Base-by-base conservation (phyloP, 2,113 vertebrate genomes). In the Istiophorus platypterus region DNA sequence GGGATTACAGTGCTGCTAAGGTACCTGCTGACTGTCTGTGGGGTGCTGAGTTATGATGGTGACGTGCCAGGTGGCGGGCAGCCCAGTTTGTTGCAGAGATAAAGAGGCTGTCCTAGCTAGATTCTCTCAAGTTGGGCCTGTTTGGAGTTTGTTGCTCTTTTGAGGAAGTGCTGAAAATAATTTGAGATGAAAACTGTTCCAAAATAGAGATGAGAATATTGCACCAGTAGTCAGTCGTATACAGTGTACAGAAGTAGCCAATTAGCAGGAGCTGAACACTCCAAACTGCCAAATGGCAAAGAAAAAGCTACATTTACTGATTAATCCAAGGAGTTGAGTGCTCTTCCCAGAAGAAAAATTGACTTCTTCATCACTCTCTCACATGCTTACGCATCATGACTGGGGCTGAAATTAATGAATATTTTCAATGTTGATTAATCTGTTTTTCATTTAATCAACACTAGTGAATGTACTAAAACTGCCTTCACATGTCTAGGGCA, bases 1-100 rank as follows among this genome's bases (percentile, higher is more conserved):
- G 78, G 85, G 72, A 82, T 86, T 45, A 51, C 73, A 26, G 3
- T 1, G 69, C 76, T 73, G 78, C 78, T 85, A 65, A 42, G 29
- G 20, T 49, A 66, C 81, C 74, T 72, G 81, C 84, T 56, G 81
- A 71, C 62, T 62, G 78, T 39, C 73, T 34, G 62, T 5, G 27
- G 49, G 85, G 75, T 75, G 82, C 78, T 72, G 73, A 79, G 85
- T 63, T 80, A 42, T 49, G 77, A 47, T 75, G 62, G 72, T 62
- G 66, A 26, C 10, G 31, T 58, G 86, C 88, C 90, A 83, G 41
- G 45, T 87, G 85, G 89, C 81, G 2, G 56, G 14, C 3, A 5
- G 85, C 90, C 85, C 56, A 65, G 80, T 86, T 79, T 70, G 76
- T 70, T 61, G 73, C 61, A 70, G 75, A 91, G 89, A 88, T 91